Conservation (phyloP, 2,888 invertebrate genomes). For the Tenthredo mesomela region DNA sequence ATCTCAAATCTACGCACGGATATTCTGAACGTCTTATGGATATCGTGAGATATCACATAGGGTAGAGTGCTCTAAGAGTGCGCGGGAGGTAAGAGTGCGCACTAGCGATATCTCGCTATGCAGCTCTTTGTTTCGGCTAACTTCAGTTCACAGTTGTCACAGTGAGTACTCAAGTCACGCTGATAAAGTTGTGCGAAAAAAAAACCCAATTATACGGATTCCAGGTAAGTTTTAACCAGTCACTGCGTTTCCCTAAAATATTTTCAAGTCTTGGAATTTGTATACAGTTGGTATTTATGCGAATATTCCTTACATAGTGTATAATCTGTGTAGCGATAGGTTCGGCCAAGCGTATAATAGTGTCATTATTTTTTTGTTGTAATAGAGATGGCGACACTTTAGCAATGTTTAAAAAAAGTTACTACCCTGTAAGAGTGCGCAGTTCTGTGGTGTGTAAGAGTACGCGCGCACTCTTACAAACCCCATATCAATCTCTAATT, state of each 20-base stretch:
- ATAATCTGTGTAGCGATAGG: background rate
- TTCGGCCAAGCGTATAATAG: constrained; percentile 13
- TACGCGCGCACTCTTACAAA: constrained; percentile 28
- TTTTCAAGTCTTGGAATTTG: background rate
- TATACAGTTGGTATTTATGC: constrained; percentile 22
- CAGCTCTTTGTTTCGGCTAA: no score
- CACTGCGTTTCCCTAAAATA: constrained; percentile 4
- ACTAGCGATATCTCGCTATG: background rate
- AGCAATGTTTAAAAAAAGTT: background rate
- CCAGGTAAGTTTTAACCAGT: constrained; percentile 8
- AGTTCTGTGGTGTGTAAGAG: constrained; percentile 21
- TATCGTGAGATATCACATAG: no score
- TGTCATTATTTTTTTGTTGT: background rate
- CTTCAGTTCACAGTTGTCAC: background rate
- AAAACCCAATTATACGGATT: background rate
- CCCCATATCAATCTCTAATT: background rate
- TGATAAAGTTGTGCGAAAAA: background rate
- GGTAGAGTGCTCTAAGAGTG: no score
- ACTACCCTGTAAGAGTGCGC: constrained; percentile 15
- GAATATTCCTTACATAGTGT: background rate
- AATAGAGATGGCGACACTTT: constrained; percentile 13
- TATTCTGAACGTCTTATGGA: no score
- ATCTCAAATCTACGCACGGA: no score
- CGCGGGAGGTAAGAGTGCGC: no score
- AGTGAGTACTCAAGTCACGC: background rate